Base-by-base conservation (phyloP, 2,797 vertebrate genomes). In the Oreonectes daqikongensis region DNA sequence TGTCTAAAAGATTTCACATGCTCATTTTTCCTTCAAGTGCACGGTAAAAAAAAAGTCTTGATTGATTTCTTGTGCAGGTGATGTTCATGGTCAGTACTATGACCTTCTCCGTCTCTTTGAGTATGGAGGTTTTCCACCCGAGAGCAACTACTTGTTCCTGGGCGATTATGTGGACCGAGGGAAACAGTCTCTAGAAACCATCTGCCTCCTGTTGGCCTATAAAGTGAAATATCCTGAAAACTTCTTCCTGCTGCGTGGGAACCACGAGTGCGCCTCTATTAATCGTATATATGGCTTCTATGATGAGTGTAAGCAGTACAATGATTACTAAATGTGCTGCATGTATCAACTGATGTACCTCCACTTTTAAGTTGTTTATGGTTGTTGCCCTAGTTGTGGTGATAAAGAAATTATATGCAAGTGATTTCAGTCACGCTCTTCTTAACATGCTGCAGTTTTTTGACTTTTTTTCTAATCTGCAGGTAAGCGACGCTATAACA, bases 401-500 rank as follows among this genome's bases (percentile, higher is more conserved):
- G 5, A 48, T 5, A 44, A 44, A 40, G 1, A 40, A 2, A 35
- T 35, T 35, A 15, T 44, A 12, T 4, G 3, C 4, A 42, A 15
- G 40, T 7, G 35, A 35, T 35, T 35, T 35, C 35, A 9, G 35
- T 46, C n/a, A n/a, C n/a, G n/a, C n/a, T n/a, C 5, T 46, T 52
- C 50, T 52, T n/a, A 52, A 22, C 8, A 22, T n/a, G n/a, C n/a
- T n/a, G n/a, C n/a, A n/a, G n/a, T 22, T 8, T 5, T 2, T 20
- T 52, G 12, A 22, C 6, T 20, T 22, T 20, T 10, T 40, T 48
- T 60, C 46, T 32, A 17, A 24, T 40, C 14, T 46, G 35, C 78
- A 99, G 96, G 97, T 91, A 99, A 99, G 89, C 91, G 97, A 61
- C 91, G 97, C 71, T 99, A 99, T 89, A 99, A 98, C 89, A 99